These are phyloP conservation scores for Drosophila kurseongensis DNA, from an alignment of 1,140 invertebrate genomes.

Conservation along the genomic window DNA sequence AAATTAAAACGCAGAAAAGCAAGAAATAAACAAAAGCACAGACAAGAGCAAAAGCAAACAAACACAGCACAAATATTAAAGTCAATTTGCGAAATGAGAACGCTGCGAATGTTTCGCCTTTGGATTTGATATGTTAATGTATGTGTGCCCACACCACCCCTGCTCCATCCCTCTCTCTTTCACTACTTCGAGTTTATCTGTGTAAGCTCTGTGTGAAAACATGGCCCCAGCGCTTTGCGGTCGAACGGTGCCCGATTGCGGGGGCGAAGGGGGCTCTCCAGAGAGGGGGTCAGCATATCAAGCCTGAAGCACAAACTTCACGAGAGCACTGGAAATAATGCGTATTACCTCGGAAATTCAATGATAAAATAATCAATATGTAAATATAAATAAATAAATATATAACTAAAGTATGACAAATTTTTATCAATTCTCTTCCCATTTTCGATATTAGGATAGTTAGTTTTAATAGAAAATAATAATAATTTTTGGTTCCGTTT, in stretches of 20 bases:
- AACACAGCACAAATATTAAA: constrained; percentile 67
- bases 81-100: constrained; percentile 82
- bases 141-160: constrained; percentile 25
- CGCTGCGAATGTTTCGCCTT: constrained; percentile 61
- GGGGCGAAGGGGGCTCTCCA: background rate
- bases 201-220: constrained; percentile 83
- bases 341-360: background rate
- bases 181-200: constrained; percentile 42
- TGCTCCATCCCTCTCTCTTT: background rate
- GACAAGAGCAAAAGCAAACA: constrained; percentile 47
- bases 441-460: no score
- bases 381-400: no score
- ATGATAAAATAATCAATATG: background rate
- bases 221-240: constrained; percentile 80
- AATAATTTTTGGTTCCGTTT: no score
- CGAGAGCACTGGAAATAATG: constrained; percentile 22
- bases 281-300: constrained; percentile 52
- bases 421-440: no score
- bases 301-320: constrained; percentile 58
- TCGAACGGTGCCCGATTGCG: constrained; percentile 53
- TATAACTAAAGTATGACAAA: no score
- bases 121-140: constrained; percentile 80
- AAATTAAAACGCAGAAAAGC: constrained; percentile 68
- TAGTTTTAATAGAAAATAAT: no score
- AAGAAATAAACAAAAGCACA: constrained; percentile 40